Evolutionary conservation across 2,797 vertebrate genomes (phyloP), one percentile per base, ranked within the genome.

Genomic region (Rallus crepitans): DNA sequence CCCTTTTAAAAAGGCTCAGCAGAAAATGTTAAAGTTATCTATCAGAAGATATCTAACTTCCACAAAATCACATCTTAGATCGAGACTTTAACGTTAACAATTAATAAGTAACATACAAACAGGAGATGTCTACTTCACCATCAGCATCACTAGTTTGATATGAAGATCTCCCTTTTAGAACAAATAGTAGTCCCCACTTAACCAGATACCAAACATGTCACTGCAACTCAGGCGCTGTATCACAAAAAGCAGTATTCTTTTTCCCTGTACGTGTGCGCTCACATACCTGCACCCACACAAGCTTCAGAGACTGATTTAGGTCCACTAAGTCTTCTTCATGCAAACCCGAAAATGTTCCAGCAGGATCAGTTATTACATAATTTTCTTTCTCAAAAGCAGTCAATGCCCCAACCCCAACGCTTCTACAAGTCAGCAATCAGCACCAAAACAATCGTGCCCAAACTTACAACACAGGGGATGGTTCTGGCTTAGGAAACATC

Each of bases 211-310:
- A 75, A 96, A 80, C 78, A 92, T 3, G 17, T 61, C 70, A 47
- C 68, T 93, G 87, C 75, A 96, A 96, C 85, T 87, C 89, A 96
- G 77, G 70, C 17, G n/a, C 76, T 91, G 57, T 72, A 82, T 72
- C 40, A 66, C 93, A 92, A 78, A 52, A 27, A 50, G 25, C 12
- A 84, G 77, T 12, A 70, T 37, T 75, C 15, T 69, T 78, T 87
- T 65, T 31, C 60, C 75, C 65, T 86, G 47, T 70, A 18, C 57
- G 72, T 79, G 83, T 89, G 88, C 6, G 0, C 88, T 87, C 92
- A 96, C 95, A 90, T 94, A 96, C 93, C 94, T 95, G 80, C 93
- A 96, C 96, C 93, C 94, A 96, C 88, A 95, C 82, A 96, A 87
- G 66, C 90, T 89, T 82, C 89, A 96, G 86, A 91, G 25, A 56